Conservation (phyloP, 1,140 invertebrate genomes). For the Bombus pyrosoma region DNA sequence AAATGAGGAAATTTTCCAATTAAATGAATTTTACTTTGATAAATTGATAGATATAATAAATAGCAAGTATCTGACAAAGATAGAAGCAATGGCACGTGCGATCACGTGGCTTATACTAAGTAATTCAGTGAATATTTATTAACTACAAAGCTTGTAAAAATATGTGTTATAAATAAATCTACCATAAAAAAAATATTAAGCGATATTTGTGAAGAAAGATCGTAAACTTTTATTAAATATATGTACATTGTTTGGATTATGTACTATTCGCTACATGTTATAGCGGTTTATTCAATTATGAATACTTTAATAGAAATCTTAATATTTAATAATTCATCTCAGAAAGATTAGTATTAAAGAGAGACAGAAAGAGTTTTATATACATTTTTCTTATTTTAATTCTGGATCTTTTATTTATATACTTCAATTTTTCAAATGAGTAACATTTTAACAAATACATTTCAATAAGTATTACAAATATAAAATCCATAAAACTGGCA, state of each 20-base stretch:
- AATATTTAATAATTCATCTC: conserved; percentile 12
- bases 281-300: not conserved
- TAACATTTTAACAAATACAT: not conserved
- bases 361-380: not conserved
- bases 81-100: conserved; percentile 74
- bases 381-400: not conserved
- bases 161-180: not conserved
- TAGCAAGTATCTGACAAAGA: conserved; percentile 43
- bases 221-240: not conserved
- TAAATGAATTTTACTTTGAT: not conserved
- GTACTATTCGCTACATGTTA: too few species aligned
- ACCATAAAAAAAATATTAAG: not conserved
- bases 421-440: not conserved
- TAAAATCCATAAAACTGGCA: not conserved
- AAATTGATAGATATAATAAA: conserved; percentile 6
- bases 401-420: not conserved
- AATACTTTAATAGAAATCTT: not conserved
- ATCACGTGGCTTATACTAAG: conserved; percentile 75
- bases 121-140: conserved; percentile 37
- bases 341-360: not conserved
- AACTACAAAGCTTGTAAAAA: not conserved
- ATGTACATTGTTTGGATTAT: not conserved
- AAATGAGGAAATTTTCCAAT: not conserved
- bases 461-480: not conserved
- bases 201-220: not conserved